These are phyloP conservation scores for Noctua fimbriata DNA, from an alignment of 2,888 invertebrate genomes.

Conservation along the genomic window DNA sequence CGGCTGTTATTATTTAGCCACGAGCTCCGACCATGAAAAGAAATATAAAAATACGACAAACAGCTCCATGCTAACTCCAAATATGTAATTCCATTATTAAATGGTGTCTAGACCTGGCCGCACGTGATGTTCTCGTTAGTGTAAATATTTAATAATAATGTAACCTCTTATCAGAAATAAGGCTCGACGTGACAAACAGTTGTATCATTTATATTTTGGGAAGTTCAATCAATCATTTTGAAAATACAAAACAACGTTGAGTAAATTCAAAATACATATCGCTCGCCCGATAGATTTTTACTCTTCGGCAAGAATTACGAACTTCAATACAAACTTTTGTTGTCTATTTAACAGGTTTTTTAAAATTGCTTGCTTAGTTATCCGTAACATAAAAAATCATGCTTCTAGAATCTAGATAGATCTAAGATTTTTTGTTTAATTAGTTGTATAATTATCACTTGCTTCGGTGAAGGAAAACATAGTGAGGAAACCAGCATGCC, in stretches of 20 bases:
- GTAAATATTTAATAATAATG: slow-evolving; percentile 36
- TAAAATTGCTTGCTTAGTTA: background rate
- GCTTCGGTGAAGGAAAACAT: too few species aligned
- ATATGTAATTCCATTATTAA: slow-evolving; percentile 12
- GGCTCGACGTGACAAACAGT: background rate
- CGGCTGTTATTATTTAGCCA: background rate
- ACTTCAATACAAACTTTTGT: background rate
- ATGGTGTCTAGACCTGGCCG: slow-evolving; percentile 20
- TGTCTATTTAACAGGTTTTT: background rate
- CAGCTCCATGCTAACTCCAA: background rate
- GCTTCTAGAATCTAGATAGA: too few species aligned
- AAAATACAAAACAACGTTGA: background rate
- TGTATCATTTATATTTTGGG: slow-evolving; percentile 4
- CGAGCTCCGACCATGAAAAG: background rate
- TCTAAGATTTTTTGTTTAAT: background rate
- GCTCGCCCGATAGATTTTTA: background rate
- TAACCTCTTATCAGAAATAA: background rate
- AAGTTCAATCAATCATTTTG: background rate
- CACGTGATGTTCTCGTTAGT: slow-evolving; percentile 43
- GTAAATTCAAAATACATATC: background rate
- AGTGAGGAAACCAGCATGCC: too few species aligned
- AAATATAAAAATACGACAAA: background rate
- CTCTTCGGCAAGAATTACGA: background rate
- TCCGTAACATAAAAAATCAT: background rate
- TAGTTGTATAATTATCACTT: too few species aligned